Base-by-base conservation (phyloP, 2,888 invertebrate genomes). In the Drosophila suboccidentalis region DNA sequence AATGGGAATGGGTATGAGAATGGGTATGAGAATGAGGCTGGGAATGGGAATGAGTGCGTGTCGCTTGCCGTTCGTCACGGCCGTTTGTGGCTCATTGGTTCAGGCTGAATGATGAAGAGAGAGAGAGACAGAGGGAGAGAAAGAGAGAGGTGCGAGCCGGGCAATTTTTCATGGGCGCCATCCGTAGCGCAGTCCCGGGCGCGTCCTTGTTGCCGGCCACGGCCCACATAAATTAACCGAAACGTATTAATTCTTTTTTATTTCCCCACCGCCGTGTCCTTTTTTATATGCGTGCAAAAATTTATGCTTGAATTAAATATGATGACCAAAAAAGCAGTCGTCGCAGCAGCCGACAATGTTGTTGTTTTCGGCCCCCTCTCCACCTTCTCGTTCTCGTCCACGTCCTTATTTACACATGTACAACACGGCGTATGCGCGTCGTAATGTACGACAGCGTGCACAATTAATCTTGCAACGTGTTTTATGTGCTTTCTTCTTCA, bases 271-370 rank as follows among this genome's bases (percentile, higher is more conserved):
- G 51, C 8, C 19, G 19, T 32, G 26, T 17, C 50, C 36, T 22
- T 55, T 89, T 85, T 88, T 83, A 86, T 85, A 86, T 80, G 85
- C 87, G 82, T 84, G 80, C 78, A 76, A 78, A 81, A 81, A 87
- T 91, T 82, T 89, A 83, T 86, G 86, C 83, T 73, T 88, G 82
- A 89, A 89, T 89, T 90, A 90, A 90, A 89, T 91, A 87, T 82
- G 85, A 89, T 85, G 90, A 85, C 83, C 86, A 76, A 85, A 87
- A 90, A 89, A 86, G 88, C 82, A 89, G 83, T 81, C 86, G 83
- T 81, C 86, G 78, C 74, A 80, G 67, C 55, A 63, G 68, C 36
- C 61, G 54, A 67, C 62, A 72, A 63, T 70, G 69, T 47, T 69
- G 17, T 50, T 46, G 36, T 29, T 26, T 17, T 29, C 10, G 10